A percentile compares a stretch with the other conserved stretches of the same genome.
Conservation (phyloP, 2,113 vertebrate genomes). For the Greenwoodochromis staneri region DNA sequence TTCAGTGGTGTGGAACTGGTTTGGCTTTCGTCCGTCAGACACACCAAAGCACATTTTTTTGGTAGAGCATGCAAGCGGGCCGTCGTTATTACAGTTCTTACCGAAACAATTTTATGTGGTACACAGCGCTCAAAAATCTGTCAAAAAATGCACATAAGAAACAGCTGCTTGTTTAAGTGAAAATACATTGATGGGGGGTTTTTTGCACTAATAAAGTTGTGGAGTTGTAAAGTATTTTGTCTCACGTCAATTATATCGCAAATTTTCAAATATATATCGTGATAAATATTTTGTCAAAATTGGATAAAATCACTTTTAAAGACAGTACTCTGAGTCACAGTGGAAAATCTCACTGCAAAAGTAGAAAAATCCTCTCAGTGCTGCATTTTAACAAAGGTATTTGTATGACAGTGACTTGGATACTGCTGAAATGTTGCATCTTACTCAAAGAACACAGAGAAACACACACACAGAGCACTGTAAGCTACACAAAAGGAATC, state of each 20-base stretch:
- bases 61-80: background rate
- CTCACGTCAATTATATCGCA: background rate
- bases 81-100: background rate
- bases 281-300: background rate
- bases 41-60: background rate
- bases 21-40: background rate
- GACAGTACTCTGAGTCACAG: background rate
- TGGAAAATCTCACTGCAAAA: background rate
- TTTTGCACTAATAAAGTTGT: background rate
- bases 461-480: constrained; percentile 3
- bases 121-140: background rate
- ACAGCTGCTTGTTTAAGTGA: background rate
- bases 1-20: background rate
- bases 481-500: constrained; percentile 45
- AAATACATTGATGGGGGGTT: rapidly evolving
- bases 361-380: background rate
- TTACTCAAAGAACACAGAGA: background rate
- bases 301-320: background rate
- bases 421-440: background rate
- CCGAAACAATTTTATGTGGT: background rate
- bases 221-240: background rate
- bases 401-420: background rate
- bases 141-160: background rate
- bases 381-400: constrained; percentile 1
- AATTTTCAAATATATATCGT: background rate